Percentiles rank a stretch among this genome's conserved stretches.
phyloP scores from a whole-genome alignment of 2,113 vertebrate genomes.

The Trachemys scripta region DNA sequence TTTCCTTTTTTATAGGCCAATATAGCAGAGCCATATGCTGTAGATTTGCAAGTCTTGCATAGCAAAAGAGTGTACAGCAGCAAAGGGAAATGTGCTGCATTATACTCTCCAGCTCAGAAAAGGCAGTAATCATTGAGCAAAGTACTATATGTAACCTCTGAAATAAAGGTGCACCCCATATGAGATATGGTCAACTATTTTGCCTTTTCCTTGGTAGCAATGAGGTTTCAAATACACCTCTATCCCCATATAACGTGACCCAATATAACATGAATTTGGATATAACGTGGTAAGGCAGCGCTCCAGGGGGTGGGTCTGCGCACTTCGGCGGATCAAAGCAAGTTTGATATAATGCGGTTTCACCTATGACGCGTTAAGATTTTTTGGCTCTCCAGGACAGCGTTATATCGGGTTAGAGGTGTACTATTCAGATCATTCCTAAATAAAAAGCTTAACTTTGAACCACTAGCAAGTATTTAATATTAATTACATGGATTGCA shows the following conservation, averaged over 20 bases:
- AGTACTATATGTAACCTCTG: neutral
- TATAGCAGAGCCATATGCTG: conserved; percentile 36
- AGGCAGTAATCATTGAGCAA: neutral
- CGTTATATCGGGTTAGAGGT: too few relatives aligned
- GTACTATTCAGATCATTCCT: neutral
- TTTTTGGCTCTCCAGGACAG: too few relatives aligned
- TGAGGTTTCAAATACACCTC: neutral
- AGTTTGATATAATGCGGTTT: too few relatives aligned
- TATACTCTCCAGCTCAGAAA: neutral
- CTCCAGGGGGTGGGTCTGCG: too few relatives aligned
- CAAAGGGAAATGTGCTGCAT: neutral
- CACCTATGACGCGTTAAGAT: too few relatives aligned
- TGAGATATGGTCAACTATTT: fast-evolving
- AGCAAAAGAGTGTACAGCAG: neutral
- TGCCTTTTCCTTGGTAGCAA: neutral
- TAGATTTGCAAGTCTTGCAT: conserved; percentile 28
- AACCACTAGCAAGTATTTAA: neutral
- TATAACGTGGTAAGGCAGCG: too few relatives aligned
- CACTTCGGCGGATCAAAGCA: too few relatives aligned
- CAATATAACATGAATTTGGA: too few relatives aligned
- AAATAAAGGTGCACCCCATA: fast-evolving
- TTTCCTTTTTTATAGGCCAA: conserved; percentile 54
- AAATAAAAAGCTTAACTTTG: neutral
- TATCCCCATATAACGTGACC: too few relatives aligned
- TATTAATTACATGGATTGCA: neutral